These are phyloP conservation scores for Thyatira batis DNA, from an alignment of 2,888 invertebrate species.

Conservation along the genomic window DNA sequence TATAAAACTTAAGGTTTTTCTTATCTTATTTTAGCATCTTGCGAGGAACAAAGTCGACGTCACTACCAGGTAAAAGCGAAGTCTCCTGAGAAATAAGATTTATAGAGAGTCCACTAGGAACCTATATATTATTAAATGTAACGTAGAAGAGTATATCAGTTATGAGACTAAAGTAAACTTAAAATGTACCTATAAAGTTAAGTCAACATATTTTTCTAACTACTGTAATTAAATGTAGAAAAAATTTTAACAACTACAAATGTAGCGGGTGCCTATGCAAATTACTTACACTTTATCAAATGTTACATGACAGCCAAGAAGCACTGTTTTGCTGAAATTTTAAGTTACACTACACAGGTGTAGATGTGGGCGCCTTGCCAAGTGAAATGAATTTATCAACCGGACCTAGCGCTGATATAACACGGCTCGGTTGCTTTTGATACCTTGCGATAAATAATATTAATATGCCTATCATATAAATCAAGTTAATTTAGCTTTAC, in stretches of 20 bases:
- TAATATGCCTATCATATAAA: not conserved
- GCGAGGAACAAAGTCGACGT: slow-evolving; percentile 12
- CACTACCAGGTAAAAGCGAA: slow-evolving; percentile 19
- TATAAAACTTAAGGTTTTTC: slow-evolving; percentile 5
- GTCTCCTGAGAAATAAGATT: slow-evolving; percentile 30
- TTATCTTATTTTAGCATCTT: not conserved
- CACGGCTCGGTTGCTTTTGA: slow-evolving; percentile 9
- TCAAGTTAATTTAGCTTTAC: not conserved
- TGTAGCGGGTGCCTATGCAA: too few relatives aligned
- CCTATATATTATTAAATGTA: not conserved
- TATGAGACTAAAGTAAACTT: not conserved
- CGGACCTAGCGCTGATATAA: slow-evolving; percentile 17
- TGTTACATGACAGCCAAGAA: not conserved
- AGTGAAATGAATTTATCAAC: slow-evolving; percentile 40
- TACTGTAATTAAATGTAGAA: too few relatives aligned
- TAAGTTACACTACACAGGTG: slow-evolving; percentile 16
- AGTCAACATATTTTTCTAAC: too few relatives aligned
- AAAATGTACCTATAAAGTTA: too few relatives aligned
- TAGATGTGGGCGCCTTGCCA: slow-evolving; percentile 31
- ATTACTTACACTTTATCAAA: not conserved
- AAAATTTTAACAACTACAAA: too few relatives aligned
- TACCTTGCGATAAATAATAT: not conserved
- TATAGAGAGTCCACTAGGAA: slow-evolving; percentile 19
- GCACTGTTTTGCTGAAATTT: not conserved
- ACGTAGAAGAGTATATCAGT: not conserved